These are phyloP conservation scores for Spisula subtruncata DNA, from an alignment of 2,888 invertebrate species.

Conservation along the genomic window DNA sequence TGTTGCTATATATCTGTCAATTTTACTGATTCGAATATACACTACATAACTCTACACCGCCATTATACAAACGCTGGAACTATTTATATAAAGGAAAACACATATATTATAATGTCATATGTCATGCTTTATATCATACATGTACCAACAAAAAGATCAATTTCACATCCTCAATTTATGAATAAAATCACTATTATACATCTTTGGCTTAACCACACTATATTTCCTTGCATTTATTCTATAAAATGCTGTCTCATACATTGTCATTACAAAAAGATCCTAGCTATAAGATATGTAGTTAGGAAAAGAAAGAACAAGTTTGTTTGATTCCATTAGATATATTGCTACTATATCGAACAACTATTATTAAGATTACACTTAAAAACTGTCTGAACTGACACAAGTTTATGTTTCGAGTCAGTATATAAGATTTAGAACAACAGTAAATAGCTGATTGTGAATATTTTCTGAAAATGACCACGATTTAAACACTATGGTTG, in stretches of 20 bases:
- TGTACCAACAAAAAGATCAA: not conserved
- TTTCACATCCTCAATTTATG: not conserved
- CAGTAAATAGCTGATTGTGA: too few relatives aligned
- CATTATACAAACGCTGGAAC: not conserved
- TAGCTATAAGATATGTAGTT: not conserved
- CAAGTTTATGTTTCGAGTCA: too few relatives aligned
- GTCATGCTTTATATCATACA: not conserved
- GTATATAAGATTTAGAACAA: too few relatives aligned
- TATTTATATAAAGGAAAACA: not conserved
- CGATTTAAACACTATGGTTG: too few relatives aligned
- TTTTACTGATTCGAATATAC: not conserved
- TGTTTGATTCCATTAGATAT: not conserved
- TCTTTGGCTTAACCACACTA: not conserved
- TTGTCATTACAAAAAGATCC: not conserved
- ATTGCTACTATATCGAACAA: not conserved
- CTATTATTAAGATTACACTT: too few relatives aligned
- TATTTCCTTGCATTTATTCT: not conserved
- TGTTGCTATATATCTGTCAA: not conserved
- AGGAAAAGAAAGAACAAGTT: not conserved
- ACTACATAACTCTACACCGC: not conserved
- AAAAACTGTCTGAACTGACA: too few relatives aligned
- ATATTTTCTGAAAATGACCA: too few relatives aligned
- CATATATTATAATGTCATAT: not conserved
- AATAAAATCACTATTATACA: not conserved
- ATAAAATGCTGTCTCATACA: not conserved